phyloP scores from a whole-genome alignment of 2,888 invertebrate species.

The Operophtera brumata region DNA sequence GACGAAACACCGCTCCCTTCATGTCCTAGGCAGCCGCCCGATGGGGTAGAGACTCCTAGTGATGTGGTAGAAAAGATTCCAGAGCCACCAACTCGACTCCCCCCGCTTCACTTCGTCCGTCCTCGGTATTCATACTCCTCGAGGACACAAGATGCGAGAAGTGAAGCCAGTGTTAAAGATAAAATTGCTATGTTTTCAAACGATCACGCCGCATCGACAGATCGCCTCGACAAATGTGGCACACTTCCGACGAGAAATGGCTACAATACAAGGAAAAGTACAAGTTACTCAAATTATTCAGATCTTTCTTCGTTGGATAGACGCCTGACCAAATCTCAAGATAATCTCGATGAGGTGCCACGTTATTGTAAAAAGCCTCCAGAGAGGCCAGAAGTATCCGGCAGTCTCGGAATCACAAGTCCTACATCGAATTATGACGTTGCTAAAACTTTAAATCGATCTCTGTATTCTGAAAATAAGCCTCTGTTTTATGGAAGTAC shows the following conservation, averaged over 20 bases:
- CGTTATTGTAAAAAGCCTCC: slow-evolving; percentile 59
- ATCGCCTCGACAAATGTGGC: slow-evolving; percentile 68
- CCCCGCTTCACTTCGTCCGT: slow-evolving; percentile 54
- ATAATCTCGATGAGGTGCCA: slow-evolving; percentile 77
- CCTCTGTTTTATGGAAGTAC: slow-evolving; percentile 75
- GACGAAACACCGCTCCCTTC: slow-evolving; percentile 76
- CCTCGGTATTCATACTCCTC: slow-evolving; percentile 70
- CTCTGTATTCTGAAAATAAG: slow-evolving; percentile 53
- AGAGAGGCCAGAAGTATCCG: slow-evolving; percentile 75
- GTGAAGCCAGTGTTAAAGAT: slow-evolving; percentile 90
- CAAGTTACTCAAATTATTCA: slow-evolving; percentile 55
- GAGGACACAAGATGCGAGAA: slow-evolving; percentile 87
- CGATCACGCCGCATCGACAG: slow-evolving; percentile 63
- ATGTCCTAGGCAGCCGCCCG: slow-evolving; percentile 88
- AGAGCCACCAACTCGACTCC: slow-evolving; percentile 63
- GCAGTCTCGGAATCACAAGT: slow-evolving; percentile 68
- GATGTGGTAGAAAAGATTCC: slow-evolving; percentile 82
- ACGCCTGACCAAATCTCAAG: slow-evolving; percentile 73
- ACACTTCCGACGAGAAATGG: slow-evolving; percentile 61
- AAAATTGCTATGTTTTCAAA: slow-evolving; percentile 93
- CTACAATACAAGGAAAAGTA: slow-evolving; percentile 56
- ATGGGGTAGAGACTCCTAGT: slow-evolving; percentile 90
- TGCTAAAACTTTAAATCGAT: slow-evolving; percentile 39
- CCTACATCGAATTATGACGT: slow-evolving; percentile 45
- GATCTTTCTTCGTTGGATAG: slow-evolving; percentile 68